Conservation (phyloP, 92 coral and sea anemone genomes). For the Palythoa heliodiscus region DNA sequence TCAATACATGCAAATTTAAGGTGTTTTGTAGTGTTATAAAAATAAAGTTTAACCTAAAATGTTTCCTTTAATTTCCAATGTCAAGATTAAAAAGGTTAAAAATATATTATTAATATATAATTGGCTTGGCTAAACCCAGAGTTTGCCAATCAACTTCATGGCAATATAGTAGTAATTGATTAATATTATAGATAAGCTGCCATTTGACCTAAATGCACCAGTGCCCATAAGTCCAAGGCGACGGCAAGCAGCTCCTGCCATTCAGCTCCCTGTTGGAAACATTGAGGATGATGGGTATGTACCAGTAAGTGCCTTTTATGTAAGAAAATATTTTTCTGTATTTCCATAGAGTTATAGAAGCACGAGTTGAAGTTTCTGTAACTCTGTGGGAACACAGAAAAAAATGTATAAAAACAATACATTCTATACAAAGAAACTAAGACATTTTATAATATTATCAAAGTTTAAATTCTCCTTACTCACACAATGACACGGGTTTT, state of each 20-base stretch:
- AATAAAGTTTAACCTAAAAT: too few species aligned
- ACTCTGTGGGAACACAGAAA: not conserved
- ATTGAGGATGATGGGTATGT: slow-evolving; percentile 64
- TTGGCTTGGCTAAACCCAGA: too few species aligned
- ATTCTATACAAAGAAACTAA: too few species aligned
- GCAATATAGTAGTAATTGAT: not conserved
- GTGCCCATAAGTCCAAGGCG: slow-evolving; percentile 32
- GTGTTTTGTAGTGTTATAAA: too few species aligned
- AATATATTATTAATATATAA: not conserved
- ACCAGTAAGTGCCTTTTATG: not conserved
- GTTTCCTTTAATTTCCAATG: too few species aligned
- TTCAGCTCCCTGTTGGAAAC: slow-evolving; percentile 11
- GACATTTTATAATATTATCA: too few species aligned
- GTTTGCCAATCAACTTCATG: not conserved
- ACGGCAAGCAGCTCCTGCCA: slow-evolving; percentile 30
- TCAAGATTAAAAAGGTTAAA: not conserved
- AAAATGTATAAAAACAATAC: too few species aligned
- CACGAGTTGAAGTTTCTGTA: too few species aligned
- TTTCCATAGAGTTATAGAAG: not conserved
- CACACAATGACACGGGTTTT: not conserved
- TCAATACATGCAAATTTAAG: too few species aligned
- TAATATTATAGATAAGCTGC: slow-evolving; percentile 48
- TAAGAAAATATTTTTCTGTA: not conserved
- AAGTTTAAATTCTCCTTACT: not conserved
- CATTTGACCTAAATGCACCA: slow-evolving; percentile 43